These are phyloP conservation scores for Argyresthia goedartella DNA, from an alignment of 2,888 invertebrate genomes.

Conservation along the genomic window DNA sequence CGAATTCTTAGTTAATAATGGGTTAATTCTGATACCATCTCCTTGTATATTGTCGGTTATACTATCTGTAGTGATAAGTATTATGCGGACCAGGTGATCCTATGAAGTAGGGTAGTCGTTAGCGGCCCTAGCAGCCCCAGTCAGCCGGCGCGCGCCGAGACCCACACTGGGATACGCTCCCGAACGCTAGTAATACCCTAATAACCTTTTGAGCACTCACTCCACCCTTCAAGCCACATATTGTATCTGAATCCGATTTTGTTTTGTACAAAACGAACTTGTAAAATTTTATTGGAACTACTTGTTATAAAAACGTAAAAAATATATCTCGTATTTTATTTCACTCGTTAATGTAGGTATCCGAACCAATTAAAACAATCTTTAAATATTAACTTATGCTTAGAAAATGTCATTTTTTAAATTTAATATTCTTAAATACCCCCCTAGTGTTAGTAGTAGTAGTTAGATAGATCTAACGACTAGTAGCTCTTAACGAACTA, in stretches of 20 bases:
- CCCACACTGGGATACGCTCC: not conserved
- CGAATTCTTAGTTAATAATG: too few species aligned
- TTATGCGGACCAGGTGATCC: too few species aligned
- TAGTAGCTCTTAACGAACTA: too few species aligned
- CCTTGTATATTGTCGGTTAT: too few species aligned
- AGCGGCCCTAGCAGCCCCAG: not conserved
- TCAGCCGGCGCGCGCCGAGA: not conserved
- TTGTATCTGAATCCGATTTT: constrained; percentile 38
- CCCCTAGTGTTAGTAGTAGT: too few species aligned
- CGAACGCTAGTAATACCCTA: constrained; percentile 1
- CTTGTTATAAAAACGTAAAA: constrained; percentile 63
- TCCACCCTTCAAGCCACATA: constrained; percentile 31
- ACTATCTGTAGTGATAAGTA: too few species aligned
- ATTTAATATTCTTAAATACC: too few species aligned
- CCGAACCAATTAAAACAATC: not conserved
- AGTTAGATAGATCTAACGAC: too few species aligned
- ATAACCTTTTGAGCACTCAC: constrained; percentile 32
- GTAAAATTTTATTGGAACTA: constrained; percentile 67
- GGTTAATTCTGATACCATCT: too few species aligned
- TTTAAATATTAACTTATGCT: too few species aligned
- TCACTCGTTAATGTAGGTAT: not conserved
- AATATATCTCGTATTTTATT: constrained; percentile 15
- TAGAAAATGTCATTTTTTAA: too few species aligned
- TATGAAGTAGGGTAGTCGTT: too few species aligned
- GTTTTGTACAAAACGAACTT: constrained; percentile 64